Evolutionary conservation across 2,888 invertebrate species (phyloP), one percentile per base, ranked within the genome.

Genomic region (Agriotes lineatus): DNA sequence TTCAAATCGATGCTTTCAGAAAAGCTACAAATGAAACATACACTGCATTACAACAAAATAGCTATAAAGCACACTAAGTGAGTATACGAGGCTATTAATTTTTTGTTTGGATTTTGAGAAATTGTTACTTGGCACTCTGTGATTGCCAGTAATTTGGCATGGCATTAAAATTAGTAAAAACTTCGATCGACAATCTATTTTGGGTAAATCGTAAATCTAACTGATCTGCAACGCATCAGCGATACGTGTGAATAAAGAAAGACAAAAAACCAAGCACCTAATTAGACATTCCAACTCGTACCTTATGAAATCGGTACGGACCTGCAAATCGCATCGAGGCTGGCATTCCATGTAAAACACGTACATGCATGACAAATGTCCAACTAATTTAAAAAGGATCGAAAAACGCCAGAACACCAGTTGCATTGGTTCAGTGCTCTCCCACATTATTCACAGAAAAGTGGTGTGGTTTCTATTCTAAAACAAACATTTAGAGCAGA

Each of bases 291-390:
- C 61, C 61, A n/a, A 22, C 52, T 52, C 61, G 61, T 62, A 62
- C 30, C 12, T 52, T 52, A 22, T 35, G 33, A 48, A 60, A 59
- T 22, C 30, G 35, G 20, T 35, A 50, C 37, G 35, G 50, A 50
- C 39, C 22, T 62, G 30, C 14, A 37, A 50, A 62, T 50, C 39
- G 52, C 18, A 39, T 44, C 35, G 25, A 19, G 12, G 12, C 44
- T 56, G 14, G 25, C 54, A 63, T 56, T 42, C 52, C 63, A 63
- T 63, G 56, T 64, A 64, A 58, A 64, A 33, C 57, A 64, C 56
- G 58, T 57, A 64, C 64, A 58, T 48, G 57, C 64, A 64, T 63
- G 64, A 64, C 57, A 64, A 64, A 64, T 58, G 57, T 57, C 16
- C 54, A 48, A 64, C 64, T 58, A 64, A 64, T 64, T 64, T 64